Conservation (phyloP, 2,888 invertebrate genomes). For the Latheticus oryzae region DNA sequence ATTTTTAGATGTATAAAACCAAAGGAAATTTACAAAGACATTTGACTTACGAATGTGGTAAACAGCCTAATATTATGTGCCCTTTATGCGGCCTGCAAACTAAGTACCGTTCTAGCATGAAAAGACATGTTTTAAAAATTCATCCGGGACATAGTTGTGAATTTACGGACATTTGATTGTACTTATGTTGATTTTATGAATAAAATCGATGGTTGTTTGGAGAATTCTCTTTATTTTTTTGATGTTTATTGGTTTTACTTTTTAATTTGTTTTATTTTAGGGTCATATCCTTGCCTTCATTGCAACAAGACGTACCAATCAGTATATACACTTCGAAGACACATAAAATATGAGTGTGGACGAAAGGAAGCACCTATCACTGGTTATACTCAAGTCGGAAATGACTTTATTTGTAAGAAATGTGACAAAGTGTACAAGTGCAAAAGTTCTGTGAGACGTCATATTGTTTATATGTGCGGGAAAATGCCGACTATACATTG, state of each 20-base stretch:
- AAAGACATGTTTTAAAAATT: conserved; percentile 37
- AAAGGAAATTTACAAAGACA: conserved; percentile 46
- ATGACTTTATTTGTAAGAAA: conserved; percentile 46
- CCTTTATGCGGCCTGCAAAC: conserved; percentile 44
- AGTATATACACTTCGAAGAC: conserved; percentile 24
- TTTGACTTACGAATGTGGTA: conserved; percentile 49
- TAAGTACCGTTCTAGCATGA: conserved; percentile 46
- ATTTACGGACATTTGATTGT: conserved; percentile 32
- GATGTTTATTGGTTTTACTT: not conserved
- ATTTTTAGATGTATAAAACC: conserved; percentile 44
- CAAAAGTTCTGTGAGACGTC: conserved; percentile 45
- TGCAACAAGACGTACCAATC: conserved; percentile 35
- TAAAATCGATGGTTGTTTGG: conserved; percentile 5
- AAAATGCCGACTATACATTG: conserved; percentile 54
- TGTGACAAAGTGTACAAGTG: conserved; percentile 40
- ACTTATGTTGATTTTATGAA: conserved; percentile 6
- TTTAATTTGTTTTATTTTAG: no score
- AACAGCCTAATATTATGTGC: conserved; percentile 45
- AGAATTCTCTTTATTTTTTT: conserved; percentile 9
- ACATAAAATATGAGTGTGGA: conserved; percentile 35
- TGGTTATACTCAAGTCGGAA: conserved; percentile 43
- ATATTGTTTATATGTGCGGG: conserved; percentile 56
- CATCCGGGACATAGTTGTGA: conserved; percentile 37
- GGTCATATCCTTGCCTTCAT: conserved; percentile 30
- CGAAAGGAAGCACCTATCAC: conserved; percentile 28